Evolutionary conservation across 2,888 invertebrate species (phyloP).

Genomic region (Nemotelus pantherinus): DNA sequence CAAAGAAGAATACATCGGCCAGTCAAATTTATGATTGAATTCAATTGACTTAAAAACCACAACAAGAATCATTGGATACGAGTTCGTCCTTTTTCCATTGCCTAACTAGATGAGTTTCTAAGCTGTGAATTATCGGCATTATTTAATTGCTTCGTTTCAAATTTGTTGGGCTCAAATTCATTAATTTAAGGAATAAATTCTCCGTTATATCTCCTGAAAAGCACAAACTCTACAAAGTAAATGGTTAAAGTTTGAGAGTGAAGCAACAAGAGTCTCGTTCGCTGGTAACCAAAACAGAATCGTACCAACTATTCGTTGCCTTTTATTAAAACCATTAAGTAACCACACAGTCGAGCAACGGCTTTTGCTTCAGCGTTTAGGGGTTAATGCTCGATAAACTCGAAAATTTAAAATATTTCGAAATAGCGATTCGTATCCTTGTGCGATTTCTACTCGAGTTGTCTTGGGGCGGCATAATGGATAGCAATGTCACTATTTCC

Average conservation of each 20-base stretch:
- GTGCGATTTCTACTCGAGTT: constrained; percentile 33
- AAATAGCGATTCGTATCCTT: constrained; percentile 28
- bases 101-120: too few species aligned
- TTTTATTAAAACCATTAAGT: constrained; percentile 48
- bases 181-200: constrained; percentile 38
- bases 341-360: not conserved
- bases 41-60: too few species aligned
- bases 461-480: constrained; percentile 30
- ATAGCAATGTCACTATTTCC: constrained; percentile 27
- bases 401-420: constrained; percentile 46
- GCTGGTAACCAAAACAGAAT: constrained; percentile 45
- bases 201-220: constrained; percentile 28
- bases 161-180: constrained; percentile 43
- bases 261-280: constrained; percentile 50
- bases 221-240: constrained; percentile 10
- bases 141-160: constrained; percentile 37
- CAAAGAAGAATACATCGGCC: too few species aligned
- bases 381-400: constrained; percentile 47
- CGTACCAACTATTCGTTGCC: constrained; percentile 43
- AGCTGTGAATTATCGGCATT: constrained; percentile 25
- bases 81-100: too few species aligned
- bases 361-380: not conserved
- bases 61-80: too few species aligned
- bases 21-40: too few species aligned
- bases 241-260: constrained; percentile 31